These are phyloP conservation scores for Hippocampus abdominalis DNA, from an alignment of 2,113 vertebrate species.

Conservation along the genomic window DNA sequence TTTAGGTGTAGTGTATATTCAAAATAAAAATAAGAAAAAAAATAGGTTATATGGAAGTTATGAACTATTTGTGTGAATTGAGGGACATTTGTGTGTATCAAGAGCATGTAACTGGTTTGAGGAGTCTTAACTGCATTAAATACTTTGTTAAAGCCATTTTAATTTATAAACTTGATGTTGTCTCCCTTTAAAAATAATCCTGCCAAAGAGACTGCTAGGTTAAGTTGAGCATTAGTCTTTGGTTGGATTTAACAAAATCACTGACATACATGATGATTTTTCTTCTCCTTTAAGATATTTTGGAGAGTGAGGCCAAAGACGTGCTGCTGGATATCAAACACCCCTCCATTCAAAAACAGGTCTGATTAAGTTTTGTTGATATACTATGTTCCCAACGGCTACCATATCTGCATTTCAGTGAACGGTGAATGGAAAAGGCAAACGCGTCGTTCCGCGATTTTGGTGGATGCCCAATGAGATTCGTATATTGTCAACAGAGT, in stretches of 20 bases:
- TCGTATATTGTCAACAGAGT: no score
- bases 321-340: constrained; percentile 93
- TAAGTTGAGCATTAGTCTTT: not conserved
- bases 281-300: constrained; percentile 67
- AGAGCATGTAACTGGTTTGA: not conserved
- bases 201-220: not conserved
- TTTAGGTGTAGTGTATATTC: no score
- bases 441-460: no score
- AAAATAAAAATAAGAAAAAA: not conserved
- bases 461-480: no score
- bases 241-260: not conserved
- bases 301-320: constrained; percentile 85
- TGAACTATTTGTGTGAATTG: not conserved
- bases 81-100: not conserved
- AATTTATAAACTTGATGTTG: not conserved
- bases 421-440: no score
- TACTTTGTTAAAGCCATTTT: not conserved
- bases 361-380: constrained; percentile 22
- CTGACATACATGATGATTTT: not conserved
- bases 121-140: not conserved
- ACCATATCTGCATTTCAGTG: no score
- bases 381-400: not conserved
- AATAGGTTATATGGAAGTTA: not conserved
- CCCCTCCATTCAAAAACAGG: constrained; percentile 93
- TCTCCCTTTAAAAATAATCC: not conserved